These are phyloP conservation scores for Nemurella pictetii DNA, from an alignment of 2,888 invertebrate genomes.

Conservation along the genomic window DNA sequence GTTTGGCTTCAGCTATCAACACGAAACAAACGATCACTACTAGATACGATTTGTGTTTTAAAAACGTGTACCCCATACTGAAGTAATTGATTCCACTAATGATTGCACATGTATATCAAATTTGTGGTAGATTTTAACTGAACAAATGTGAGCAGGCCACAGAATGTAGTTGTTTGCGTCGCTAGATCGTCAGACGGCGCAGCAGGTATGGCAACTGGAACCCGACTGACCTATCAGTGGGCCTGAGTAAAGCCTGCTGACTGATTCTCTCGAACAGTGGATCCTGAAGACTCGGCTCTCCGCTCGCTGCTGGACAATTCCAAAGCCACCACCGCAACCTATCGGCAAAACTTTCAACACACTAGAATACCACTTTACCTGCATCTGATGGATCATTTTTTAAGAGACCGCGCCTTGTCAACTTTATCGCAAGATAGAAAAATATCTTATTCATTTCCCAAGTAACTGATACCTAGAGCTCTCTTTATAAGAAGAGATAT, in stretches of 20 bases:
- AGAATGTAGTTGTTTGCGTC: neutral
- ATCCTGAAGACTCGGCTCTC: neutral
- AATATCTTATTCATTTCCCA: no score
- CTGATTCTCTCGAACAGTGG: neutral
- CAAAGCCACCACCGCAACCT: neutral
- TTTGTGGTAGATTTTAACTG: neutral
- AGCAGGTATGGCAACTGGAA: neutral
- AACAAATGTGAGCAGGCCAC: neutral
- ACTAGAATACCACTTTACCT: neutral
- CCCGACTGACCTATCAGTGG: neutral
- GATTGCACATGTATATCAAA: neutral
- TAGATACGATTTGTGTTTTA: constrained; percentile 4
- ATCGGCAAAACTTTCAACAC: neutral
- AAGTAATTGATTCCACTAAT: neutral
- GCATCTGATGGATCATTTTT: no score
- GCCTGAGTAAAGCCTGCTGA: neutral
- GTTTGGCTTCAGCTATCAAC: constrained; percentile 31
- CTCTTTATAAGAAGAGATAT: no score
- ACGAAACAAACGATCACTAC: constrained; percentile 25
- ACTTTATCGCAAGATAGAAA: no score
- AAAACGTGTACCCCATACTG: constrained; percentile 26
- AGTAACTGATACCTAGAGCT: no score
- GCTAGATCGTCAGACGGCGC: neutral
- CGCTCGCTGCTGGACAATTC: neutral
- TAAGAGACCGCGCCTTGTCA: no score